Evolutionary conservation across 2,888 invertebrate species (phyloP).

Genomic region (Cheilosia impressa): DNA sequence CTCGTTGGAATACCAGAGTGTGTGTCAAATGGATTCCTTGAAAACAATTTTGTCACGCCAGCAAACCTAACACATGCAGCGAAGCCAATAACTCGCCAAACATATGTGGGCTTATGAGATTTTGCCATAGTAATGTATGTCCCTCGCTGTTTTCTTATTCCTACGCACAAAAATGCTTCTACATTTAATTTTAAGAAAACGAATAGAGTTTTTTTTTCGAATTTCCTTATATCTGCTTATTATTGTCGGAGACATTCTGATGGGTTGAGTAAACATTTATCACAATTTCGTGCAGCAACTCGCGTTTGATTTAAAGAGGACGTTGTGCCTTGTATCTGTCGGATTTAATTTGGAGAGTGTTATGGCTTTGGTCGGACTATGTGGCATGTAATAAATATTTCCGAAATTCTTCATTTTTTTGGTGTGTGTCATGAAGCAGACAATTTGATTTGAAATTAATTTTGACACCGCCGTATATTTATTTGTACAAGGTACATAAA

Average conservation of each 20-base stretch:
- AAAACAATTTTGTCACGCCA: conserved; percentile 2
- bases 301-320: conserved; percentile 28
- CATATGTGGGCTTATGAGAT: background rate
- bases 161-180: background rate
- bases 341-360: conserved; percentile 31
- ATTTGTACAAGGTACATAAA: background rate
- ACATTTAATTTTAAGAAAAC: background rate
- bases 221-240: background rate
- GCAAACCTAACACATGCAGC: background rate
- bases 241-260: background rate
- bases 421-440: background rate
- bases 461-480: background rate
- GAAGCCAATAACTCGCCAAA: conserved; percentile 28
- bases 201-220: background rate
- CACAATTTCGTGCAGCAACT: background rate
- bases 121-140: background rate
- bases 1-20: background rate
- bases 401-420: background rate
- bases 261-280: conserved; percentile 3
- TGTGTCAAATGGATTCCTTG: conserved; percentile 8
- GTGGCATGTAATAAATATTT: conserved; percentile 9
- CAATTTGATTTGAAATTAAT: background rate
- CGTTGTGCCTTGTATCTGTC: conserved; percentile 20
- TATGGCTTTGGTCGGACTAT: conserved; percentile 2
- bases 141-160: background rate